phyloP scores from a whole-genome alignment of 1,140 invertebrate species.

The Nephotettix cincticeps region DNA sequence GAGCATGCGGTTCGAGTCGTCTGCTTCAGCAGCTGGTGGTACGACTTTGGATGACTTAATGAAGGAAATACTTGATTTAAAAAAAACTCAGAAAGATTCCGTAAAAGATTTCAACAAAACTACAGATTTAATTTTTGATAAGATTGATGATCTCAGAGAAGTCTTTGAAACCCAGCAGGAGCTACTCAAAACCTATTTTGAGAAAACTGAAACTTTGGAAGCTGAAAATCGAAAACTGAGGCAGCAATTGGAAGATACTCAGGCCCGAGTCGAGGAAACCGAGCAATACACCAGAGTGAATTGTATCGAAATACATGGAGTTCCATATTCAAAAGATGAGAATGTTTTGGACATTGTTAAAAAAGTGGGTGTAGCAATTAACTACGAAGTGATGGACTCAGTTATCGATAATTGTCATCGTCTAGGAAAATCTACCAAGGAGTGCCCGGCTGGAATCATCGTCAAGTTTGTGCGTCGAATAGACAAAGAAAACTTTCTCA shows the following conservation, averaged over 20 bases:
- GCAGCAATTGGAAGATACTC: not conserved
- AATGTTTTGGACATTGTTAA: slow-evolving; percentile 15
- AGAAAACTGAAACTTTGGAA: not conserved
- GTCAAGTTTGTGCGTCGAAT: slow-evolving; percentile 18
- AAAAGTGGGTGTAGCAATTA: not conserved
- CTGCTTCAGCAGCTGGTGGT: not conserved
- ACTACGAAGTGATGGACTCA: not conserved
- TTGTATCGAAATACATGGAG: slow-evolving; percentile 18
- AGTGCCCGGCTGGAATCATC: slow-evolving; percentile 5
- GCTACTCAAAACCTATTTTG: too few relatives aligned
- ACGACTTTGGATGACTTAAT: not conserved
- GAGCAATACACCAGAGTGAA: slow-evolving; percentile 24
- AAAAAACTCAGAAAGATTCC: not conserved
- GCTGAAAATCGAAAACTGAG: not conserved
- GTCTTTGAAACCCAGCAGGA: too few relatives aligned
- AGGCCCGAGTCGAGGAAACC: not conserved
- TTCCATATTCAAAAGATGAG: not conserved
- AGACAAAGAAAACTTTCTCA: not conserved
- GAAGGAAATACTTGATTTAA: not conserved
- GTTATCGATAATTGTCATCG: slow-evolving; percentile 16
- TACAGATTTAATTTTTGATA: not conserved
- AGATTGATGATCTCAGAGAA: not conserved
- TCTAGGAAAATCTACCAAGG: not conserved
- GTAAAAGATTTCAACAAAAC: not conserved
- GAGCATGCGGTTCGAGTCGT: not conserved